Conservation (phyloP, 2,113 vertebrate genomes). For the Potamarius usumacintae region DNA sequence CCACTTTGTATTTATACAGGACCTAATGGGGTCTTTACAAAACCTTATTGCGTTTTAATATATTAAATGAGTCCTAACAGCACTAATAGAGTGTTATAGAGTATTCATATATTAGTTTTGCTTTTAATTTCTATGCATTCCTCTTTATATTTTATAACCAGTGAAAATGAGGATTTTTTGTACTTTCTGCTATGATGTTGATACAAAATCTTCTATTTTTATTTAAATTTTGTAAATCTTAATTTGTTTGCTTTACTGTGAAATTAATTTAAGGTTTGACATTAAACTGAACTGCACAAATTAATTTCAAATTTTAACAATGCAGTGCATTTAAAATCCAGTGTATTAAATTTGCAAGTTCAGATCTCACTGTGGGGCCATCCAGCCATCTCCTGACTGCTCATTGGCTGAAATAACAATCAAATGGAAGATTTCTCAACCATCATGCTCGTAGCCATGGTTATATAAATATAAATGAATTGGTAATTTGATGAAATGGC, state of each 20-base stretch:
- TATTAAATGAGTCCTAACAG: neutral
- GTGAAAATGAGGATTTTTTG: neutral
- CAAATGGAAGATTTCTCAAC: neutral
- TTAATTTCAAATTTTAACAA: neutral
- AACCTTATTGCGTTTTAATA: neutral
- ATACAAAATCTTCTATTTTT: neutral
- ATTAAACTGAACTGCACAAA: neutral
- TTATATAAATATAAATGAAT: neutral
- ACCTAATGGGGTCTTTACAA: neutral
- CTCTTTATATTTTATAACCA: neutral
- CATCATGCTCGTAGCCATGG: neutral
- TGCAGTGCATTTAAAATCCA: neutral
- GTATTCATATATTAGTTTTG: neutral
- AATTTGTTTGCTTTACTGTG: neutral
- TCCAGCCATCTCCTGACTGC: neutral
- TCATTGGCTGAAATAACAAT: neutral
- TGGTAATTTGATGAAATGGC: neutral
- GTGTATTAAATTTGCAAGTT: neutral
- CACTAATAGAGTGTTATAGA: neutral
- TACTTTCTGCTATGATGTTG: neutral
- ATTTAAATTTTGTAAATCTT: neutral
- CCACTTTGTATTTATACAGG: neutral
- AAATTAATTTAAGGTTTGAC: neutral
- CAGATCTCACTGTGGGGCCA: neutral
- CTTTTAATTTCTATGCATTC: neutral